Evolutionary conservation across 2,888 invertebrate genomes (phyloP).

Genomic region (Acanthacorydalis orientalis): DNA sequence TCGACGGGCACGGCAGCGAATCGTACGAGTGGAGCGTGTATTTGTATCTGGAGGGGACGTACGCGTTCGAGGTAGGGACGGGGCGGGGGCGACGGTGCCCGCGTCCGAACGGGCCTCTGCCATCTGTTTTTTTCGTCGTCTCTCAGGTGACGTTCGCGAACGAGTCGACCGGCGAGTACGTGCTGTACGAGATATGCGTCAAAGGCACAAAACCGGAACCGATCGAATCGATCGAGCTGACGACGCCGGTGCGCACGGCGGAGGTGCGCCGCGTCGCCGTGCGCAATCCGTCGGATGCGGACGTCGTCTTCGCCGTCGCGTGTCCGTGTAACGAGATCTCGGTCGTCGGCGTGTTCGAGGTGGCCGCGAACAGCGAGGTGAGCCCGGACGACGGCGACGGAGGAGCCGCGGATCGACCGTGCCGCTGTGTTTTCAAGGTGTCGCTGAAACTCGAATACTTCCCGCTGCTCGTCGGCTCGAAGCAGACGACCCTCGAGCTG

Average conservation of each 20-base stretch:
- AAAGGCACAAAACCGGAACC: conserved; percentile 18
- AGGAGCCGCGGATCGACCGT: no score
- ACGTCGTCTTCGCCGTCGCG: conserved; percentile 17
- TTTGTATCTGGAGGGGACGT: conserved; percentile 21
- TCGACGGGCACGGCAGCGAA: conserved; percentile 16
- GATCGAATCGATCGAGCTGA: conserved; percentile 18
- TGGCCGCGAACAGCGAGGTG: conserved; percentile 20
- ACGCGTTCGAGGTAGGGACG: conserved; percentile 19
- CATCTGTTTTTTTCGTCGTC: background rate
- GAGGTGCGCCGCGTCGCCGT: conserved; percentile 16
- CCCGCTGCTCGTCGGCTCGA: conserved; percentile 14
- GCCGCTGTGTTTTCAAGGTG: no score
- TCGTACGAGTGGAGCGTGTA: conserved; percentile 23
- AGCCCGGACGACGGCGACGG: no score
- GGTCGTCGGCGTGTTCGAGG: conserved; percentile 13
- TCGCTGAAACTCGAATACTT: conserved; percentile 15
- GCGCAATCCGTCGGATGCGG: conserved; percentile 20
- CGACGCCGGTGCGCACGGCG: conserved; percentile 18
- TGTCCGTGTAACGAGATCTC: conserved; percentile 13
- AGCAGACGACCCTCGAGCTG: conserved; percentile 11
- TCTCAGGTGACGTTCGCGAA: conserved; percentile 22
- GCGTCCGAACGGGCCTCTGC: no score
- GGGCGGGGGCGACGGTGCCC: no score
- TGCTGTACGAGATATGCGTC: conserved; percentile 20
- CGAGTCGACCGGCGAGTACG: conserved; percentile 19